Base-by-base conservation (phyloP, 1,140 invertebrate genomes). In the Aethina tumida region DNA sequence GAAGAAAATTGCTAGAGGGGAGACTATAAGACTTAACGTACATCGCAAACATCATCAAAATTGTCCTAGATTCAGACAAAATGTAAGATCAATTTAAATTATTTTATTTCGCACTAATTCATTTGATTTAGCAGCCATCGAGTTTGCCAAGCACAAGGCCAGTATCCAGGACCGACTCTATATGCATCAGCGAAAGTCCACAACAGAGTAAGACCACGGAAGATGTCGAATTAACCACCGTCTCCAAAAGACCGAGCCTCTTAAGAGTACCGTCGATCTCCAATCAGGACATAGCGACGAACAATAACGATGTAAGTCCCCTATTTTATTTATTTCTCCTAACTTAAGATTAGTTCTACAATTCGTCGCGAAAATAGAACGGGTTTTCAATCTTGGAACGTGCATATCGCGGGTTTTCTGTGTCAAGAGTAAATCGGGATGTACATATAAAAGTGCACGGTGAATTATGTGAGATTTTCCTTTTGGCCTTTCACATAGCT, bases 41-140 rank as follows among this genome's bases (percentile, higher is more conserved):
- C 54, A 63, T 3, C 69, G 66, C 45, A 67, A 67, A 47, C 71
- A 74, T 51, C 71, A 73, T 55, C 67, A 70, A 2, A 69, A 69
- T 38, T 74, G 71, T 54, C 70, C 69, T 0, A 50, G 65, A 41
- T 50, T 64, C 50, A 60, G 47, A 36, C 53, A 51, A 24, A 35
- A 46, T 17, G 55, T 59, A 38, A 50, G 47, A 45, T 22, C 6
- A 7, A n/a, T 22, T 6, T 22, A n/a, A 6, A 7, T 22, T 22
- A 7, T n/a, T 22, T 22, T 7, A 22, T 22, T 22, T 22, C n/a
- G 6, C n/a, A 7, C 25, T 4, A 27, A 5, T 29, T 29, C 17
- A 16, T 2, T 32, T n/a, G 3, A 19, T 36, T 36, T 12, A 35
- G 36, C 39, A 43, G 24, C 28, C 29, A 20, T 35, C 27, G 25